Evolutionary conservation across 2,797 vertebrate genomes (phyloP), one percentile per base, ranked within the genome.

Genomic region (Sparus aurata): DNA sequence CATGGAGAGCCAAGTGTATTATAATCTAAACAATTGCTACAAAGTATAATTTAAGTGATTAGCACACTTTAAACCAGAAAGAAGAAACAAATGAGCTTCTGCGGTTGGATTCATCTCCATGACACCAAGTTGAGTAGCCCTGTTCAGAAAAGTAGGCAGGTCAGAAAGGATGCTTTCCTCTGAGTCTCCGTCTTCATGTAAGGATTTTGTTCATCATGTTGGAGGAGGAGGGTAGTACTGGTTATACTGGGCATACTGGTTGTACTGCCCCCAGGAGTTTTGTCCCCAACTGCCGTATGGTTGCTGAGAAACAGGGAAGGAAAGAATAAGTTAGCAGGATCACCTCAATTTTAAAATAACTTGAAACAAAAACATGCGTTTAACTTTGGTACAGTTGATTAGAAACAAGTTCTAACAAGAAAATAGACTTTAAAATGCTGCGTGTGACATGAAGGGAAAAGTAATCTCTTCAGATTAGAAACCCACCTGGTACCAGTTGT

Each of bases 401-500:
- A 20, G 25, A 65, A 52, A 38, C 38, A 38, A 38, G 38, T 38
- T 11, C 38, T 34, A 34, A 34, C 8, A 0, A 34, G 34, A 38
- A 38, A 11, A 38, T 2, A 38, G 38, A 38, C 10, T 10, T 10
- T 12, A 22, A 20, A 23, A 22, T 12, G 5, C 25, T 27, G 7
- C 45, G 8, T 38, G 5, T 30, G 11, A 55, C 3, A 63, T 23
- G 0, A 47, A 18, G 5, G 47, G 0, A 58, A 62, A 62, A 27
- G 20, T 53, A 43, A 15, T 1, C 4, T 22, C 16, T 57, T 27
- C 9, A 23, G 6, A 17, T 45, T 22, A 10, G 10, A 53, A 53
- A 50, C 96, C 17, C 65, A 99, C 98, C 96, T 99, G 98, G 92
- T 99, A 99, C 98, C 98, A 99, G 90, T 97, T 98, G 83, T 99